Conservation (phyloP, 2,113 vertebrate species). For the Myotis yumanensis region DNA sequence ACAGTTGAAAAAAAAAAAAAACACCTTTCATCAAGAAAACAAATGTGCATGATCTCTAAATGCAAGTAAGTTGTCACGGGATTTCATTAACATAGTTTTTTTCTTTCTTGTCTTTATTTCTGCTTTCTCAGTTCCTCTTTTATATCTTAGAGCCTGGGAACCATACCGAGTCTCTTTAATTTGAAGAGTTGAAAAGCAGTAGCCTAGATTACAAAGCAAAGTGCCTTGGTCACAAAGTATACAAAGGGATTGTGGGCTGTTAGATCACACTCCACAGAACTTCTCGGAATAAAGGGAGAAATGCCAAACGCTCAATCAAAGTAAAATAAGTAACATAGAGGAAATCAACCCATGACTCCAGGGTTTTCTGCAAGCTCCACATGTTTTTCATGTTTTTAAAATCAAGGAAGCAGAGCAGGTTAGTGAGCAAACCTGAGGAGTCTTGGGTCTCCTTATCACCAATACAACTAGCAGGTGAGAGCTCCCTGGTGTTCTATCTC, state of each 20-base stretch:
- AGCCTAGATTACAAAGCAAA: constrained; percentile 7
- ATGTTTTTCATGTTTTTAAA: background rate
- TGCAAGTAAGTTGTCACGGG: constrained; percentile 64
- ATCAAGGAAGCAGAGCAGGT: background rate
- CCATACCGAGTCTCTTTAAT: constrained; percentile 30
- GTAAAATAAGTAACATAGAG: background rate
- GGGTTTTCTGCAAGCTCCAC: background rate
- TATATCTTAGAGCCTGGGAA: constrained; percentile 34
- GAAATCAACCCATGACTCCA: background rate
- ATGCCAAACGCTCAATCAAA: background rate
- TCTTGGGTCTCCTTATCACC: background rate
- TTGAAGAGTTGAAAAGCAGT: constrained; percentile 20
- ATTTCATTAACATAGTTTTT: constrained; percentile 71
- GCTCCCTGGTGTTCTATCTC: constrained; percentile 6
- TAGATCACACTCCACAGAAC: background rate
- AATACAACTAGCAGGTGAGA: background rate
- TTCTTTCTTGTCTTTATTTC: constrained; percentile 60
- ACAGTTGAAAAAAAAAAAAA: background rate
- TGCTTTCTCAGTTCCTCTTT: constrained; percentile 48
- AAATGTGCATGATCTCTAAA: constrained; percentile 61
- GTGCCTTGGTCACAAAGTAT: background rate
- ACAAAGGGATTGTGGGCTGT: background rate
- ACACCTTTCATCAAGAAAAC: constrained; percentile 64
- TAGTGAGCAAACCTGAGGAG: background rate
- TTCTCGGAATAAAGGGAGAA: constrained; percentile 6